Percentiles rank a stretch among this genome's conserved stretches.
These are phyloP conservation scores for Lemur catta DNA, from an alignment of 2,797 vertebrate genomes.

Conservation along the genomic window DNA sequence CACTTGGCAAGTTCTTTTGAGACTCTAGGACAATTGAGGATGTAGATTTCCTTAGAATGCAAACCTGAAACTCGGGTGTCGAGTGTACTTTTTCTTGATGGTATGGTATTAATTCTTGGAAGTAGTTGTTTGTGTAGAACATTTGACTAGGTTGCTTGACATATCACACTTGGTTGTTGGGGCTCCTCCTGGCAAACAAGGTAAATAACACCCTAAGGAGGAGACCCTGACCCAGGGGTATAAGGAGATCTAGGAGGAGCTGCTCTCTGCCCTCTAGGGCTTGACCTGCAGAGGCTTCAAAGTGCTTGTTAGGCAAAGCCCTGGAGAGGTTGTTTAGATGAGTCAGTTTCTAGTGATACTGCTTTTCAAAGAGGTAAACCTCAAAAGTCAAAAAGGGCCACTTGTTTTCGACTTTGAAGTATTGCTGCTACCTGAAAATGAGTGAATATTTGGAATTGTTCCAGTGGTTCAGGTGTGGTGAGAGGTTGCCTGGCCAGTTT, in stretches of 20 bases:
- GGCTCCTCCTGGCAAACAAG: neutral
- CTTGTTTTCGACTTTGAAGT: slow-evolving; percentile 27
- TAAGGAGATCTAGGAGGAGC: neutral
- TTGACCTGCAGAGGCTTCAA: slow-evolving; percentile 23
- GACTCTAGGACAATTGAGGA: neutral
- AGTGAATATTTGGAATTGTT: slow-evolving; percentile 7
- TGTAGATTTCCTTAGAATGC: neutral
- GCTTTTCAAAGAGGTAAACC: neutral
- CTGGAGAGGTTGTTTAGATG: slow-evolving; percentile 11
- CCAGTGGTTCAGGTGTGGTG: neutral
- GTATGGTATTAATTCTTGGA: neutral
- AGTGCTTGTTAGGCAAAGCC: slow-evolving; percentile 39
- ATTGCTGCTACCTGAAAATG: neutral
- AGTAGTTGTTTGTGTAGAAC: slow-evolving; percentile 23
- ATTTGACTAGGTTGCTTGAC: neutral
- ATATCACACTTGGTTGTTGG: neutral
- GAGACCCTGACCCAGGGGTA: neutral
- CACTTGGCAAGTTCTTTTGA: neutral
- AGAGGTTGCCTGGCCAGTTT: neutral
- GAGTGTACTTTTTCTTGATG: slow-evolving; percentile 2
- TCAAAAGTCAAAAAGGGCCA: neutral
- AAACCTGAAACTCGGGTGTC: neutral
- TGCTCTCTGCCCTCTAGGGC: neutral
- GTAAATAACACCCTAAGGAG: neutral
- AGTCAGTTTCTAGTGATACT: neutral